These are phyloP conservation scores for Lethrus apterus DNA, from an alignment of 1,140 invertebrate genomes.

Conservation along the genomic window DNA sequence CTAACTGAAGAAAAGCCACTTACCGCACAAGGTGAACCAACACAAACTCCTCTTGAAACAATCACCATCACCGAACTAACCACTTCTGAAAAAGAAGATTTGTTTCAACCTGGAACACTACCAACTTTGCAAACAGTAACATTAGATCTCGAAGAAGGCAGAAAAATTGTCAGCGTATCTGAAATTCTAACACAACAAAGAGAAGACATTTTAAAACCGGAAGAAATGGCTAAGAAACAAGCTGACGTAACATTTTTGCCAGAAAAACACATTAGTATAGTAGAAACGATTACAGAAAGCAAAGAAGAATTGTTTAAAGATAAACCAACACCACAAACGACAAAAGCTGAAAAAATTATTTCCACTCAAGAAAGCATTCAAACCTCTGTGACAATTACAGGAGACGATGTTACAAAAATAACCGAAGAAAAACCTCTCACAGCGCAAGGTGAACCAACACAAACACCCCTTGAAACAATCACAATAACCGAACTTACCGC, in stretches of 20 bases:
- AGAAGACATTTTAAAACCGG: constrained; percentile 32
- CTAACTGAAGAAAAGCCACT: not conserved
- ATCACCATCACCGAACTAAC: constrained; percentile 39
- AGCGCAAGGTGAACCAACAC: not conserved
- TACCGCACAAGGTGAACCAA: not conserved
- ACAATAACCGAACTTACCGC: constrained; percentile 30
- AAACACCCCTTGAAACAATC: constrained; percentile 32
- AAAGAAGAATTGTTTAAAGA: constrained; percentile 16
- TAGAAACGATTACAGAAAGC: constrained; percentile 30
- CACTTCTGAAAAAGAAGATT: constrained; percentile 41
- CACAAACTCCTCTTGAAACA: constrained; percentile 31
- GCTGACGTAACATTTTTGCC: constrained; percentile 13
- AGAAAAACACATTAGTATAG: constrained; percentile 36
- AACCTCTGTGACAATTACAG: not conserved
- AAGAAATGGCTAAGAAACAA: not conserved
- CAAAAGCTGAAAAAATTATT: constrained; percentile 11
- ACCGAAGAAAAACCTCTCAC: not conserved
- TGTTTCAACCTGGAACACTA: constrained; percentile 36
- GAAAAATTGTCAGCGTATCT: constrained; percentile 31
- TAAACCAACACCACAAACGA: constrained; percentile 23
- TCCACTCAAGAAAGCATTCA: not conserved
- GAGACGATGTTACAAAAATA: not conserved
- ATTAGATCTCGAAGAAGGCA: constrained; percentile 37
- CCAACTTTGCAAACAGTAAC: constrained; percentile 27
- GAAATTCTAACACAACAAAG: constrained; percentile 39